A percentile compares a stretch with the other conserved stretches of the same genome.
phyloP scores from a whole-genome alignment of 2,797 vertebrate species.

The Girardinus metallicus region DNA sequence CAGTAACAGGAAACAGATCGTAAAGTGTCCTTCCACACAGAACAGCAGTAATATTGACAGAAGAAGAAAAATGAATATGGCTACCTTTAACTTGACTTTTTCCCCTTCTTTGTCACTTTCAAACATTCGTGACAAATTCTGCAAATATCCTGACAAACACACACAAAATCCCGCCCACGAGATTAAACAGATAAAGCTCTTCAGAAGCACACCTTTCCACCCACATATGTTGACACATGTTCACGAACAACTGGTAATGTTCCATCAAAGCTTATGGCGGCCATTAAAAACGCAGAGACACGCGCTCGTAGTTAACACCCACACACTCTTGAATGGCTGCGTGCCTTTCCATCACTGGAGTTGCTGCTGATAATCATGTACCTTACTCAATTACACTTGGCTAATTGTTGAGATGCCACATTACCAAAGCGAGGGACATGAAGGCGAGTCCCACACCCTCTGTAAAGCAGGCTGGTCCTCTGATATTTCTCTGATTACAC shows the following conservation, averaged over 20 bases:
- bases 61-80: neutral
- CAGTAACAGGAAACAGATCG: constrained; percentile 16
- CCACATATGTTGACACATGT: constrained; percentile 76
- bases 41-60: constrained; percentile 5
- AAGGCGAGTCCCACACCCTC: constrained; percentile 28
- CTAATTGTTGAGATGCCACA: constrained; percentile 70
- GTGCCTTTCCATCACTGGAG: constrained; percentile 66
- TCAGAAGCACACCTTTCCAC: constrained; percentile 76
- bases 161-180: constrained; percentile 70
- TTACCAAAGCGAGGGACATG: constrained; percentile 43
- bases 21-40: constrained; percentile 12
- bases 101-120: constrained; percentile 56
- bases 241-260: constrained; percentile 76
- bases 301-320: constrained; percentile 61
- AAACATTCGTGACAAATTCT: constrained; percentile 59
- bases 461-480: neutral
- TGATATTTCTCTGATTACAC: constrained; percentile 24
- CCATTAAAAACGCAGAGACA: constrained; percentile 63
- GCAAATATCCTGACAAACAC: constrained; percentile 64
- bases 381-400: constrained; percentile 73
- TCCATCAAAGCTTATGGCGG: constrained; percentile 75
- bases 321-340: constrained; percentile 58
- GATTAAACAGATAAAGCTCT: constrained; percentile 75
- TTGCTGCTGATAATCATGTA: constrained; percentile 66
- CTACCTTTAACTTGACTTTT: constrained; percentile 53